phyloP scores from a whole-genome alignment of 2,888 invertebrate species.

The Pterobdella sp. region DNA sequence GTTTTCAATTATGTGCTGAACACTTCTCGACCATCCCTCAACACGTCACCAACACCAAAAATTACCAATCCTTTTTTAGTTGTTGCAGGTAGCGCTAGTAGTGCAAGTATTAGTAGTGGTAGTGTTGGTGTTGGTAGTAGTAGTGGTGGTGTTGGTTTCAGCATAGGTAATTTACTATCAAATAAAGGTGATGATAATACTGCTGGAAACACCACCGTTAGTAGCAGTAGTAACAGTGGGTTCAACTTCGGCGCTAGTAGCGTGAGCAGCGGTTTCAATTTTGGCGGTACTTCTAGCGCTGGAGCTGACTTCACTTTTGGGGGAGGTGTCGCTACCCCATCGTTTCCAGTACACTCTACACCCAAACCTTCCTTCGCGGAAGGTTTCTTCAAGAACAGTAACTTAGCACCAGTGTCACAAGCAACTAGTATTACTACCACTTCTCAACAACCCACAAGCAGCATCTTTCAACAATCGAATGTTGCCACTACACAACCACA shows the following conservation, averaged over 20 bases:
- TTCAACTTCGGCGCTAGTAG: background rate
- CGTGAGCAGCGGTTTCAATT: background rate
- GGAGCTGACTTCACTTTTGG: background rate
- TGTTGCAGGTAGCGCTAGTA: background rate
- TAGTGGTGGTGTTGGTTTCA: background rate
- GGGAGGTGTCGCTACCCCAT: no score
- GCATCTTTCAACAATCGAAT: no score
- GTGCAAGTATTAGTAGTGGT: background rate
- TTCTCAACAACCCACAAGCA: no score
- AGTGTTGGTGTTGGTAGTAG: background rate
- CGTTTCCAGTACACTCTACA: no score
- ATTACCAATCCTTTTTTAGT: background rate
- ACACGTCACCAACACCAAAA: background rate
- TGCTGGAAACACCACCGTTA: background rate
- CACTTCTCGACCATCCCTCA: background rate
- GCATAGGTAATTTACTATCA: background rate
- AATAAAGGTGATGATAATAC: no score
- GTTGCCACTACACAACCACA: background rate
- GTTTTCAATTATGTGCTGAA: conserved; percentile 63
- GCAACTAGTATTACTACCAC: no score
- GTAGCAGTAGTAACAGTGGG: background rate
- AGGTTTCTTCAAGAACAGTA: no score
- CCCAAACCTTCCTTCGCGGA: no score
- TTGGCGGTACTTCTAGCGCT: background rate
- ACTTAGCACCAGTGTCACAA: no score